Percentiles rank a stretch among this genome's conserved stretches.
These are phyloP conservation scores for Thereva nobilitata DNA, from an alignment of 2,888 invertebrate species.

Conservation along the genomic window DNA sequence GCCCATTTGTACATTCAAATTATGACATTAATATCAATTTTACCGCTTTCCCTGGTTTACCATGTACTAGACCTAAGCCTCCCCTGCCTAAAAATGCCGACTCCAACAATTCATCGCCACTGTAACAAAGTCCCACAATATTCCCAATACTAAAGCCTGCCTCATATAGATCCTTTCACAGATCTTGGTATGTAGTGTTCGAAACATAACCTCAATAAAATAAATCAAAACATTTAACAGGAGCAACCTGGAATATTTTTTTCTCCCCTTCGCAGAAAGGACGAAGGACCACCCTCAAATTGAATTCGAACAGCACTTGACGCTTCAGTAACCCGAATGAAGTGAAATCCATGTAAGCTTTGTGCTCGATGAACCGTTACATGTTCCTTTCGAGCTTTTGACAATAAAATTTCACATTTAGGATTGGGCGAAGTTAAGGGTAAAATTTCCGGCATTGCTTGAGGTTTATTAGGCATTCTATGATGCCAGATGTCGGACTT, in stretches of 20 bases:
- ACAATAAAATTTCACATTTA: conserved; percentile 17
- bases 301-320: conserved; percentile 30
- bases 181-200: no score
- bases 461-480: conserved; percentile 24
- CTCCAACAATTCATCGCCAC: no score
- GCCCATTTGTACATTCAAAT: no score
- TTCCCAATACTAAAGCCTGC: no score
- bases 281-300: conserved; percentile 8
- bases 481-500: conserved; percentile 7
- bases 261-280: not conserved
- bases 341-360: conserved; percentile 21
- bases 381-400: conserved; percentile 16
- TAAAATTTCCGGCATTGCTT: conserved; percentile 19
- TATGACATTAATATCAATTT: no score
- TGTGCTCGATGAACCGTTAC: conserved; percentile 26
- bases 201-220: conserved; percentile 19
- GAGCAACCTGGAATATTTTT: conserved; percentile 2
- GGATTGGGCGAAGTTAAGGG: conserved; percentile 17
- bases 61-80: no score
- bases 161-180: no score
- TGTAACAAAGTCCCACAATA: no score
- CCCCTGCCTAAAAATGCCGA: no score
- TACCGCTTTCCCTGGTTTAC: no score
- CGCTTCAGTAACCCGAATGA: conserved; percentile 11
- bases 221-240: conserved; percentile 29